Conservation (phyloP, 2,797 vertebrate genomes). For the Chelmon rostratus region DNA sequence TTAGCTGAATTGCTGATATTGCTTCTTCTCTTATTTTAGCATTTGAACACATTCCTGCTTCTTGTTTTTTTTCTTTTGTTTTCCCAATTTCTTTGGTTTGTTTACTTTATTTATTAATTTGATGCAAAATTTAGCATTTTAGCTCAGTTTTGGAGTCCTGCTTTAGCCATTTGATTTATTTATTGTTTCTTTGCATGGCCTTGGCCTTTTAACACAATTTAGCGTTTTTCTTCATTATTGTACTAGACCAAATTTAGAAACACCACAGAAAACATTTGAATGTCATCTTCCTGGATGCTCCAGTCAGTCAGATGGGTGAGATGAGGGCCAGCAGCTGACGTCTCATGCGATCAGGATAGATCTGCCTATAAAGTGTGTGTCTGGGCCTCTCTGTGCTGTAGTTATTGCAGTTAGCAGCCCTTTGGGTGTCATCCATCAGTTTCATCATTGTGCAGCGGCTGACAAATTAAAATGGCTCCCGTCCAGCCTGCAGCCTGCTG, state of each 20-base stretch:
- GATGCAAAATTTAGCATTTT: background rate
- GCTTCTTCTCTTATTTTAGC: background rate
- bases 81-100: background rate
- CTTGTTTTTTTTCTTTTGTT: background rate
- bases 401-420: slow-evolving; percentile 44
- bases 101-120: background rate
- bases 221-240: background rate
- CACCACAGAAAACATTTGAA: background rate
- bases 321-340: background rate
- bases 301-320: background rate
- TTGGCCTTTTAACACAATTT: background rate
- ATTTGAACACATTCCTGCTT: background rate
- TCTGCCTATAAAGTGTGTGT: background rate
- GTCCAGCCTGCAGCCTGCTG: slow-evolving; percentile 46
- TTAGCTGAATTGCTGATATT: background rate
- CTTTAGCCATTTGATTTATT: background rate
- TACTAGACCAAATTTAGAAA: background rate
- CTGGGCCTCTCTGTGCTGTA: slow-evolving; percentile 16
- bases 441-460: slow-evolving; percentile 61
- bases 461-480: slow-evolving; percentile 72
- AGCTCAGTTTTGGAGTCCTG: background rate
- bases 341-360: background rate
- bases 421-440: slow-evolving; percentile 59
- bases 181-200: background rate
- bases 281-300: background rate